Evolutionary conservation across 2,113 vertebrate genomes (phyloP).

Genomic region (Sprattus sprattus): DNA sequence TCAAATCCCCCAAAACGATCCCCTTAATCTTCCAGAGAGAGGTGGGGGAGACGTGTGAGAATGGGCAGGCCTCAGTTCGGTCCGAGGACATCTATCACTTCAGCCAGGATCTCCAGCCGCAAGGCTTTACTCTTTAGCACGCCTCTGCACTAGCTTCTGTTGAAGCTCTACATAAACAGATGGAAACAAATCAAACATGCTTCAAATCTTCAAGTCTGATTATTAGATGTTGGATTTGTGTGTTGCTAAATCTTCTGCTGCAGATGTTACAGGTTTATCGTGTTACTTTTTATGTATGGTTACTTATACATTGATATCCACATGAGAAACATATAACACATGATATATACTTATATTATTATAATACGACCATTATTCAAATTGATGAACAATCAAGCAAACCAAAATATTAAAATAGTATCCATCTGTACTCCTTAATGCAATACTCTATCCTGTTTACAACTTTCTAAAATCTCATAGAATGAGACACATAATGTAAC

Average conservation of each 20-base stretch:
- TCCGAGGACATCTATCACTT: not conserved
- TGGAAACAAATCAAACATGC: conserved; percentile 5
- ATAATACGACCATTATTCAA: not conserved
- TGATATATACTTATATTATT: not conserved
- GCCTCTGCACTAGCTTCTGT: conserved; percentile 53
- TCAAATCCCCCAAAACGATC: no score
- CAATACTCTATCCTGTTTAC: not conserved
- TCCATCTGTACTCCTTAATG: conserved; percentile 30
- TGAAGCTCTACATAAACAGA: conserved; percentile 66
- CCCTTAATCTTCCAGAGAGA: not conserved
- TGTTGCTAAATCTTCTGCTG: not conserved
- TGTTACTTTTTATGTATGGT: no score
- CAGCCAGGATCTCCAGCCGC: not conserved
- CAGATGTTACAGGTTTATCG: no score
- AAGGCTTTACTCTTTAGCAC: conserved; percentile 32
- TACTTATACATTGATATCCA: no score
- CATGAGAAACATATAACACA: no score
- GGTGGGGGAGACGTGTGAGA: not conserved
- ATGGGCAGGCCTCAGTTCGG: not conserved
- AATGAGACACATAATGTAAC: not conserved
- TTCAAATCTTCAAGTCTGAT: not conserved
- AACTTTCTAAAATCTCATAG: not conserved
- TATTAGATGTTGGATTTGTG: not conserved
- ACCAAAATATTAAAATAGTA: not conserved
- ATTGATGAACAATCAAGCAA: not conserved